Percentiles rank a stretch among this genome's conserved stretches.
Conservation (phyloP, 2,797 vertebrate genomes). For the Morelia viridis region DNA sequence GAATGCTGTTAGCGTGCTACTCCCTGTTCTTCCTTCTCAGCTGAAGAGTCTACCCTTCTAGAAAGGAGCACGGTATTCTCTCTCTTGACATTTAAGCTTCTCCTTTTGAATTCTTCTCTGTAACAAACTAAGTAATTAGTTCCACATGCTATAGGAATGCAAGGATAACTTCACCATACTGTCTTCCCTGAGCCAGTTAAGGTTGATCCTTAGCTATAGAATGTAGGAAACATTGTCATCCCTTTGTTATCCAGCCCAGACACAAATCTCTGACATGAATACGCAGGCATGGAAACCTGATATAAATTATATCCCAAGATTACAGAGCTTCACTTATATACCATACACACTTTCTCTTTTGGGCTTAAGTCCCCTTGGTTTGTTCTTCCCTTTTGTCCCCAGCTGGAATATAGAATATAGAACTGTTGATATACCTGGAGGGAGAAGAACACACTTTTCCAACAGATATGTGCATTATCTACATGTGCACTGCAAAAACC, state of each 20-base stretch:
- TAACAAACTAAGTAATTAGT: neutral
- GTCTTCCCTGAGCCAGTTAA: neutral
- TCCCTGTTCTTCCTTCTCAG: no score
- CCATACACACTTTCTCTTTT: neutral
- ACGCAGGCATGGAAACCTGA: neutral
- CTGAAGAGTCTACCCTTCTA: neutral
- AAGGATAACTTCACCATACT: neutral
- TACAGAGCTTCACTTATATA: neutral
- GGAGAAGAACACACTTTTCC: neutral
- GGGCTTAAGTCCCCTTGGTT: neutral
- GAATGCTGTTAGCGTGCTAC: no score
- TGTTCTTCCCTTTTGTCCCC: neutral
- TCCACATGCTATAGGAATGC: neutral
- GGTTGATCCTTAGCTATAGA: neutral
- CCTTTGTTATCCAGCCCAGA: neutral
- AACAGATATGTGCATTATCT: no score
- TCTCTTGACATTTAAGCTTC: neutral
- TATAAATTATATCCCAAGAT: neutral
- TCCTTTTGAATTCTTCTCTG: neutral
- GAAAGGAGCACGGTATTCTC: neutral
- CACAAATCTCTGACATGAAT: neutral
- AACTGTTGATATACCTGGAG: neutral
- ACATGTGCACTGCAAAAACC: no score
- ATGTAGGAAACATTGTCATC: neutral
- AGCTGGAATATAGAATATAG: neutral